phyloP scores from a whole-genome alignment of 2,888 invertebrate genomes.

The Limenitis camilla region DNA sequence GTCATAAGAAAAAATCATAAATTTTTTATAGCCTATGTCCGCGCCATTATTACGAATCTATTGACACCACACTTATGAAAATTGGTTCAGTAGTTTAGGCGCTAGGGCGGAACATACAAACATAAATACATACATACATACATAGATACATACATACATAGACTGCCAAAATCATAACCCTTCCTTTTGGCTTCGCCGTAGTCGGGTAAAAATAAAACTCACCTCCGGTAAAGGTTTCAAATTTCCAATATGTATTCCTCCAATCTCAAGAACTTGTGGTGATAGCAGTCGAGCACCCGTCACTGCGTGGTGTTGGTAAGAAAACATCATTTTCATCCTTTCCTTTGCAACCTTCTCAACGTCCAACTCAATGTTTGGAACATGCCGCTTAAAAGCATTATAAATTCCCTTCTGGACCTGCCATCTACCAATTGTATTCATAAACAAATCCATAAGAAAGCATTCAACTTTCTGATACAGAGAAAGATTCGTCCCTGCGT shows the following conservation, averaged over 20 bases:
- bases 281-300: slow-evolving; percentile 68
- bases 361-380: slow-evolving; percentile 59
- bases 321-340: slow-evolving; percentile 67
- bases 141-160: no score
- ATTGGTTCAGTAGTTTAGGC: no score
- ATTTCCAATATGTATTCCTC: slow-evolving; percentile 65
- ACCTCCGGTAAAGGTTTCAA: slow-evolving; percentile 42
- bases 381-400: slow-evolving; percentile 44
- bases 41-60: no score
- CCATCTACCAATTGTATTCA: slow-evolving; percentile 35
- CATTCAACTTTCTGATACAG: slow-evolving; percentile 40
- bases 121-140: no score
- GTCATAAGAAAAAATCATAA: no score
- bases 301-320: slow-evolving; percentile 76
- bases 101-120: no score
- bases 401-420: slow-evolving; percentile 45
- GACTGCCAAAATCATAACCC: no score
- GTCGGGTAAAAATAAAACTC: no score
- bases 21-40: no score
- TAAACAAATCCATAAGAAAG: slow-evolving; percentile 33
- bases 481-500: slow-evolving; percentile 40
- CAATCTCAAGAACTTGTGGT: slow-evolving; percentile 75
- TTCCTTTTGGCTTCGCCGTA: no score
- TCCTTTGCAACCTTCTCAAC: slow-evolving; percentile 60
- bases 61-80: no score